phyloP scores from a whole-genome alignment of 2,113 vertebrate genomes.

The Coptodon rendalli region DNA sequence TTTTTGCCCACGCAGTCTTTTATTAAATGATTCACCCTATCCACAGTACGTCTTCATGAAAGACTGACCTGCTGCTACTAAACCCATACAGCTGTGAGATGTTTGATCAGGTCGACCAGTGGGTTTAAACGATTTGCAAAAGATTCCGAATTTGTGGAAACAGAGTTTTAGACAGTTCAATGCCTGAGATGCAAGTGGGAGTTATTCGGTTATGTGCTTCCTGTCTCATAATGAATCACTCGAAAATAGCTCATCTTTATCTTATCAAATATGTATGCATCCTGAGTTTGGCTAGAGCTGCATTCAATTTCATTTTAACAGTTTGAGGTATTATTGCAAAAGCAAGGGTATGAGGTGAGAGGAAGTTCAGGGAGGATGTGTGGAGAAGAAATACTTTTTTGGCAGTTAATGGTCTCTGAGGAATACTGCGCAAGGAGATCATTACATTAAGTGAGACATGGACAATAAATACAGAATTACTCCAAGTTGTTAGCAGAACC shows the following conservation, averaged over 20 bases:
- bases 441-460: slow-evolving; percentile 15
- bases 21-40: not conserved
- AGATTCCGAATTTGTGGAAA: not conserved
- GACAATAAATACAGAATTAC: slow-evolving; percentile 23
- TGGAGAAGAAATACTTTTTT: not conserved
- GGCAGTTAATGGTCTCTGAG: not conserved
- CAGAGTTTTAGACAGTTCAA: not conserved
- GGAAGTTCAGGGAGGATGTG: not conserved
- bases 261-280: not conserved
- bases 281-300: not conserved
- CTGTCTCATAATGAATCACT: not conserved
- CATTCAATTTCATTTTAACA: not conserved
- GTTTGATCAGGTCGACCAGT: not conserved
- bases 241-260: not conserved
- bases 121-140: not conserved
- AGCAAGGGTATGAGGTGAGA: not conserved
- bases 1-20: not conserved
- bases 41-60: not conserved
- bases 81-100: not conserved
- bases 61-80: not conserved
- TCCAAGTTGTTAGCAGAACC: slow-evolving; percentile 5
- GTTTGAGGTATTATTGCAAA: not conserved
- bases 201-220: not conserved
- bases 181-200: not conserved
- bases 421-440: slow-evolving; percentile 12